Percentiles rank a stretch among this genome's conserved stretches.
phyloP scores from a whole-genome alignment of 2,888 invertebrate species.

The Tricholauxania praeusta region DNA sequence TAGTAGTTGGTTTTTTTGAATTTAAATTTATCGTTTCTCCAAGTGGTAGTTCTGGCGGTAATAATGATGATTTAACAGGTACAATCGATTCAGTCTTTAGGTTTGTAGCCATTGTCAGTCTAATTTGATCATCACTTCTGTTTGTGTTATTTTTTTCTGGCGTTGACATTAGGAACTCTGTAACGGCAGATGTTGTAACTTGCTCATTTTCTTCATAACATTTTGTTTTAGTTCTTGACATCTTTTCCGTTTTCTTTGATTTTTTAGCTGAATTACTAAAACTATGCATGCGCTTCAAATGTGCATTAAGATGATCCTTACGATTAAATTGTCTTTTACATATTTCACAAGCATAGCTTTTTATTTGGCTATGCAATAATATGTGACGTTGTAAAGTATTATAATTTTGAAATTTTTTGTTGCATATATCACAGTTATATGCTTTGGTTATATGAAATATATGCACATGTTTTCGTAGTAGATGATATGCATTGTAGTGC shows the following conservation, averaged over 20 bases:
- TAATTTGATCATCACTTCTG: too few species aligned
- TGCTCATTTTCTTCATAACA: background rate
- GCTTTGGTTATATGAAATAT: conserved; percentile 79
- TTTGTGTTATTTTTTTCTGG: too few species aligned
- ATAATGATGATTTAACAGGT: background rate
- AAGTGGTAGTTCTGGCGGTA: background rate
- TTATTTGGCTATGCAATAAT: conserved; percentile 71
- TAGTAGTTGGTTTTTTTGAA: conserved; percentile 28
- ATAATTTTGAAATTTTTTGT: conserved; percentile 76
- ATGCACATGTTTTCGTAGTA: conserved; percentile 80
- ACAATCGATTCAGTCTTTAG: background rate
- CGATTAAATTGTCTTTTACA: conserved; percentile 84
- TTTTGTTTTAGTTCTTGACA: conserved; percentile 55
- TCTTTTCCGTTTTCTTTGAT: background rate
- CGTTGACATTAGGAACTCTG: too few species aligned
- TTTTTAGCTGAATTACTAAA: background rate
- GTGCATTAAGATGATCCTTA: conserved; percentile 59
- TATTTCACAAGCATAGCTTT: conserved; percentile 80
- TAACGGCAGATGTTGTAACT: too few species aligned
- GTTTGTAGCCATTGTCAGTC: too few species aligned
- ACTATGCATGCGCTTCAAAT: conserved; percentile 45
- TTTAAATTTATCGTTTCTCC: too few species aligned
- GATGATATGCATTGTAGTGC: conserved; percentile 76
- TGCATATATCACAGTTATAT: conserved; percentile 77
- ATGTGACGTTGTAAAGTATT: conserved; percentile 80